phyloP scores from a whole-genome alignment of 2,888 invertebrate species.

The Rotaria socialis region DNA sequence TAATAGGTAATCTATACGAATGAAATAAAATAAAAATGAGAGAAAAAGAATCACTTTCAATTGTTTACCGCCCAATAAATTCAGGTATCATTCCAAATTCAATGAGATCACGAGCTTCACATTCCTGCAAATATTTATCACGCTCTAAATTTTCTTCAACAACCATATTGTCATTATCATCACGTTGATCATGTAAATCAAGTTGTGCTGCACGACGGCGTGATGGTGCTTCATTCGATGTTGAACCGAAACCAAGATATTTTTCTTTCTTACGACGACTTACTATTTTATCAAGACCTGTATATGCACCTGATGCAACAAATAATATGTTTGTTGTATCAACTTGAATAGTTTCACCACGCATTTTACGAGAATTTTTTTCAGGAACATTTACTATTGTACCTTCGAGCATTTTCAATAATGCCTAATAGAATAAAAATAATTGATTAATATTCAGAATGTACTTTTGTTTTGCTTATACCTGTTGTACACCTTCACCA shows the following conservation, averaged over 20 bases:
- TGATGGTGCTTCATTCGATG: slow-evolving; percentile 58
- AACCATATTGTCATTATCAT: slow-evolving; percentile 51
- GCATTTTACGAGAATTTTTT: slow-evolving; percentile 80
- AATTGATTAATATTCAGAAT: no score
- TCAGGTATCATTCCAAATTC: slow-evolving; percentile 74
- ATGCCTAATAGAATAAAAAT: background rate
- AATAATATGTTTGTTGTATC: slow-evolving; percentile 98
- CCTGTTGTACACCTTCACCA: slow-evolving; percentile 95
- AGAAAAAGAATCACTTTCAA: background rate
- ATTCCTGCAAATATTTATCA: slow-evolving; percentile 70
- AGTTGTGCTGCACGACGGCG: slow-evolving; percentile 51
- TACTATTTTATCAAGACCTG: slow-evolving; percentile 85
- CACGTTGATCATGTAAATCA: slow-evolving; percentile 49
- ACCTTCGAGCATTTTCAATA: slow-evolving; percentile 36
- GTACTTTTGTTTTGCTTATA: slow-evolving; percentile 47
- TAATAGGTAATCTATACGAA: slow-evolving; percentile 75
- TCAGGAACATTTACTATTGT: slow-evolving; percentile 85
- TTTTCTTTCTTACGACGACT: slow-evolving; percentile 78
- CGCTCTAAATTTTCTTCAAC: slow-evolving; percentile 48
- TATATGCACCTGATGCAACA: slow-evolving; percentile 96
- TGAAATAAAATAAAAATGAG: background rate
- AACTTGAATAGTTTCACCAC: slow-evolving; percentile 90
- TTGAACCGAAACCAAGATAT: slow-evolving; percentile 87
- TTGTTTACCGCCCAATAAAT: slow-evolving; percentile 55
- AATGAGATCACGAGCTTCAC: slow-evolving; percentile 89